Evolutionary conservation across 2,888 invertebrate species (phyloP), one percentile per base, ranked within the genome.

Genomic region (Scaptomyza reducta): DNA sequence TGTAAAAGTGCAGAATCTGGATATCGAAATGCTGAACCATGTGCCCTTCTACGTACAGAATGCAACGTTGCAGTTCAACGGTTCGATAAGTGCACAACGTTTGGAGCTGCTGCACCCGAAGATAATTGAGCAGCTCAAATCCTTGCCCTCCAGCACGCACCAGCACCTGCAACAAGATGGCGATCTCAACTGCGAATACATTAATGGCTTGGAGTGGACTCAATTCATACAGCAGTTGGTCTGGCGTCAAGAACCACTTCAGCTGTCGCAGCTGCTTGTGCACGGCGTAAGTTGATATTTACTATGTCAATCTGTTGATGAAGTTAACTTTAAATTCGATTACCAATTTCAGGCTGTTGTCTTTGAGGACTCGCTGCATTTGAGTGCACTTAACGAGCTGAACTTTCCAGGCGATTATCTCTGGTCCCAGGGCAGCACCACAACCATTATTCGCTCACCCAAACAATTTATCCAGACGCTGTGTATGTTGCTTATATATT

Each of bases 351-450:
- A 93, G 93, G 84, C 91, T 70, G 78, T 93, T 13, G 77, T 88
- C 45, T 87, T 92, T 6, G 89, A 91, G 58, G 79, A 89, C 35
- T 61, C 84, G 18, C 72, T 92, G 14, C 64, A 83, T 1, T 80
- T 92, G 18, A 77, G 89, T 16, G 79, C 75, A 35, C 85, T 94
- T 9, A 94, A 94, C 77, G 82, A 83, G 25, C 74, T 94, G 0
- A 77, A 81, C 50, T 94, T 93, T 84, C 94, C 94, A 0, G 88
- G 91, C 10, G 93, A 93, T 33, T 94, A 92, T 69, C 80, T 94
- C 5, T 87, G 92, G 65, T 85, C 87, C 2, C 90, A 91, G 71
- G 89, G 89, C 11, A 79, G 80, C 7, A 47, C 75, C 11, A 74
- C 82, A 5, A 88, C 90, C 18, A 78, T 89, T 3, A 90, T 94